A percentile compares a stretch with the other conserved stretches of the same genome.
Conservation (phyloP, 53 echinoderm and acorn worm species). For the Glandiceps talaboti region DNA sequence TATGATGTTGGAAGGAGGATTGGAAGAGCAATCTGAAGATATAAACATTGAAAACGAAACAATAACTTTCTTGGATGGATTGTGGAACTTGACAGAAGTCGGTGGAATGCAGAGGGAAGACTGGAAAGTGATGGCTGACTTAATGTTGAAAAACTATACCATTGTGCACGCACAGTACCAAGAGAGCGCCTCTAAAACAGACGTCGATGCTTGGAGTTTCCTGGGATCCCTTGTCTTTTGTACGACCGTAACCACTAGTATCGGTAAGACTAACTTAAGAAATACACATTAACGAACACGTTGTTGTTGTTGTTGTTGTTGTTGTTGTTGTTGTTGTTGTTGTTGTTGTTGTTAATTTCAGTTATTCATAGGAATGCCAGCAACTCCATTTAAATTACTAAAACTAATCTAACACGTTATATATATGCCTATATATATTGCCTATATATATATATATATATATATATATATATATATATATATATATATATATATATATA, state of each 20-base stretch:
- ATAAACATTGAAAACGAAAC: background rate
- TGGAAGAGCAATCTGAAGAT: background rate
- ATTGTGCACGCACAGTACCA: background rate
- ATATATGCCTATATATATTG: too few species aligned
- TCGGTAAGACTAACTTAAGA: background rate
- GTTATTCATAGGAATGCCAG: too few species aligned
- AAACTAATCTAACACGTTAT: too few species aligned
- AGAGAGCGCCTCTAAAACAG: background rate
- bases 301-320: too few species aligned
- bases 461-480: too few species aligned
- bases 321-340: too few species aligned
- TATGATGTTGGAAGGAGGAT: background rate
- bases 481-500: too few species aligned
- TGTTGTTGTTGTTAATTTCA: too few species aligned
- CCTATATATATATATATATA: too few species aligned
- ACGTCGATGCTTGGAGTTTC: background rate
- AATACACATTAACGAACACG: too few species aligned
- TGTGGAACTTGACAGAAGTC: background rate
- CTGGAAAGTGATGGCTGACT: background rate
- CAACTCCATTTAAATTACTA: too few species aligned
- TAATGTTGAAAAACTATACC: background rate
- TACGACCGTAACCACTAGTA: background rate
- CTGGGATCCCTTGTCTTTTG: background rate
- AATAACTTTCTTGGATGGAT: background rate
- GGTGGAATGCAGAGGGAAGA: background rate